Percentiles rank a stretch among this genome's conserved stretches.
Conservation (phyloP, 2,888 invertebrate species). For the Xanthorhoe designata region DNA sequence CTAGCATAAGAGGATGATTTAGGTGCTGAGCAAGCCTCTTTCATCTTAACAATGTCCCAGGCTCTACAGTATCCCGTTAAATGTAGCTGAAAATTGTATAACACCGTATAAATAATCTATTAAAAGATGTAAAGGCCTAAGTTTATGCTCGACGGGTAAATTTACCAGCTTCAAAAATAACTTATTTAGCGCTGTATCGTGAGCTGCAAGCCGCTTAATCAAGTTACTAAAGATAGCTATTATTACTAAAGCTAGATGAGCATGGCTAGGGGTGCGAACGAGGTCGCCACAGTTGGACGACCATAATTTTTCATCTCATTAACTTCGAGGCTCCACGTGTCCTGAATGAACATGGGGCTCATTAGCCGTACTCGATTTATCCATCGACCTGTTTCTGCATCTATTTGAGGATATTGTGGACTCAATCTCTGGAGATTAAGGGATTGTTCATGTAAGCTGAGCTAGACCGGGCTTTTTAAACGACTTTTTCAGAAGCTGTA, state of each 20-base stretch:
- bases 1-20: too few species aligned
- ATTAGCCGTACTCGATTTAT: slow-evolving; percentile 58
- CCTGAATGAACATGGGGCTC: slow-evolving; percentile 72
- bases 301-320: slow-evolving; percentile 82
- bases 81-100: too few species aligned
- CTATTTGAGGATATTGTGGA: slow-evolving; percentile 36
- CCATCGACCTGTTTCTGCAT: slow-evolving; percentile 50
- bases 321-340: slow-evolving; percentile 65
- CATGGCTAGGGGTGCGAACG: slow-evolving; percentile 74
- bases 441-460: not conserved
- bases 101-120: too few species aligned
- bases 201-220: slow-evolving; percentile 13
- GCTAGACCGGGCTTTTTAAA: too few species aligned
- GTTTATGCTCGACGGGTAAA: too few species aligned
- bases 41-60: too few species aligned
- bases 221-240: slow-evolving; percentile 43
- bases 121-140: too few species aligned
- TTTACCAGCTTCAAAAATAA: not conserved
- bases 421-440: not conserved
- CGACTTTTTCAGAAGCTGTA: too few species aligned
- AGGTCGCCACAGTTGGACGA: slow-evolving; percentile 77
- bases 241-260: slow-evolving; percentile 67
- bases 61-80: too few species aligned
- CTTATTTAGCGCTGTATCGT: not conserved
- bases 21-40: too few species aligned